Base-by-base conservation (phyloP, 2,888 invertebrate genomes). In the Myopa testacea region DNA sequence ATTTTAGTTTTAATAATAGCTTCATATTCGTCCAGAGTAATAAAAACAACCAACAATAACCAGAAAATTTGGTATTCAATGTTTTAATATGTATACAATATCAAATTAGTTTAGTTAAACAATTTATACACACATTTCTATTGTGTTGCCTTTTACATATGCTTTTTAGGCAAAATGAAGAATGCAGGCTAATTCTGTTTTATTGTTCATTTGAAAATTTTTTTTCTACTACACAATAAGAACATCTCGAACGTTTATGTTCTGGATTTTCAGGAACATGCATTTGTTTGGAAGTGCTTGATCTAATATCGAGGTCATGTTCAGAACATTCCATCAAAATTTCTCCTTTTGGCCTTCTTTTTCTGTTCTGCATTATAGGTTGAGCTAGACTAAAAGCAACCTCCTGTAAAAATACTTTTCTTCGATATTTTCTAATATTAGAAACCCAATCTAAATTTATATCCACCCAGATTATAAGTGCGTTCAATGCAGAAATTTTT, bases 111-210 rank as follows among this genome's bases (percentile, higher is more conserved):
- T 40, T 8, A 40, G 40, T 62, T 62, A 26, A 62, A 26, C 62
- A 62, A 62, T 62, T 26, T 19, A 62, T 19, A 26, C 62, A 62
- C 62, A 62, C 62, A 62, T 62, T 62, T 62, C 62, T 26, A n/a
- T 62, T 62, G 26, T 26, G 62, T 62, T 62, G 19, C 62, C 62
- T 62, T 62, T 62, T 62, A 62, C 62, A 62, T 62, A 62, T 26
- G 26, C 62, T 62, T 62, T 62, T 62, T 62, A 62, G 62, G 62
- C 62, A 62, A 62, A 62, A 62, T 62, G 58, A 7, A 58, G n/a
- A n/a, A n/a, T n/a, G n/a, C 58, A 58, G 12, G 58, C 58, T 58
- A 58, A 58, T 62, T 62, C 62, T 62, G 26, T 58, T 58, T 58
- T 8, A 58, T 58, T 58, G 58, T 58, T 58, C 58, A 58, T 14